Evolutionary conservation across 2,888 invertebrate genomes (phyloP).

Genomic region (Coelinius sp.): DNA sequence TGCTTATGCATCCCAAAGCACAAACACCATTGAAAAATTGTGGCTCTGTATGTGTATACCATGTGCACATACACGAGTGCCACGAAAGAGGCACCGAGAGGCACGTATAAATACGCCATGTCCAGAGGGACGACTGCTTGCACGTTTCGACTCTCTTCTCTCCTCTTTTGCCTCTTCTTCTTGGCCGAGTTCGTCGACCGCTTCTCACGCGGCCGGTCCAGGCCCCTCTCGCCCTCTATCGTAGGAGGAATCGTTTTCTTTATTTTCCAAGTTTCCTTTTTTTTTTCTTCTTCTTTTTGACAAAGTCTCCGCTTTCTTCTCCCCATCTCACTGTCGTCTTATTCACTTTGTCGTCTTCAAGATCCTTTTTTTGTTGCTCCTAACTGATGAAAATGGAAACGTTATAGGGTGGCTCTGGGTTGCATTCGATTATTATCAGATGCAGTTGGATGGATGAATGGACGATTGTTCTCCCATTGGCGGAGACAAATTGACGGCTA

Average conservation of each 20-base stretch:
- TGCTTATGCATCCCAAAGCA: slow-evolving; percentile 18
- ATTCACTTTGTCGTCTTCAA: neutral
- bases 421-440: slow-evolving; percentile 26
- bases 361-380: neutral
- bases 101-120: slow-evolving; percentile 34
- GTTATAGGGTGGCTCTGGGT: neutral
- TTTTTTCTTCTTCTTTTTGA: neutral
- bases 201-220: slow-evolving; percentile 28
- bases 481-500: slow-evolving; percentile 34
- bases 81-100: slow-evolving; percentile 14
- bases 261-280: slow-evolving; percentile 10
- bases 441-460: slow-evolving; percentile 38
- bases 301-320: neutral
- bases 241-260: slow-evolving; percentile 4
- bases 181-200: slow-evolving; percentile 34
- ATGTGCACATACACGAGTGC: slow-evolving; percentile 27
- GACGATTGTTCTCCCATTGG: slow-evolving; percentile 34
- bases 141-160: slow-evolving; percentile 27
- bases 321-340: neutral
- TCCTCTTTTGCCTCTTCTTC: neutral
- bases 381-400: slow-evolving; percentile 26
- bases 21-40: slow-evolving; percentile 7
- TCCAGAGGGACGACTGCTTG: slow-evolving; percentile 14
- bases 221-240: neutral
- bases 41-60: slow-evolving; percentile 6